A percentile compares a stretch with the other conserved stretches of the same genome.
These are phyloP conservation scores for Cyphomyrus plagiostoma DNA, from an alignment of 2,113 vertebrate species.

Conservation along the genomic window DNA sequence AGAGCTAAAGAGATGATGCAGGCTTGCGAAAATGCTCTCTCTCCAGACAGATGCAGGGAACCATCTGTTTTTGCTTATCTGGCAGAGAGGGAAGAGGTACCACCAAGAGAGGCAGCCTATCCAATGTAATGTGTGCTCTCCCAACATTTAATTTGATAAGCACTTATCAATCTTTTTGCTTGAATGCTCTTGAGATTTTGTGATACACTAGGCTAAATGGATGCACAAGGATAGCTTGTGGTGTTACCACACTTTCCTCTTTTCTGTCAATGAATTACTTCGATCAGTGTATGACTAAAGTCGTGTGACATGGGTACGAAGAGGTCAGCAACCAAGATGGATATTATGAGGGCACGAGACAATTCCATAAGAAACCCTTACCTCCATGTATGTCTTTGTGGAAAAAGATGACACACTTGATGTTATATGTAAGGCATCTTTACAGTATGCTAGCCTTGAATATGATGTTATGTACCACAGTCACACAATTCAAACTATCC, in stretches of 20 bases:
- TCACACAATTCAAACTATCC: background rate
- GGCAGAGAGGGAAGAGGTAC: background rate
- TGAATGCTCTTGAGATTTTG: background rate
- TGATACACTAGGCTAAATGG: background rate
- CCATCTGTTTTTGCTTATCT: constrained; percentile 46
- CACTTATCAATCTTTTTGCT: background rate
- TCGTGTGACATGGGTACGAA: background rate
- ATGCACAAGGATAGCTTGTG: background rate
- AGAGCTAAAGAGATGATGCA: constrained; percentile 43
- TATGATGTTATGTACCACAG: background rate
- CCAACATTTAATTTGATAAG: background rate
- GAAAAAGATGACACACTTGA: background rate
- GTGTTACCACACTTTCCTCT: background rate
- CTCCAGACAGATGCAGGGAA: constrained; percentile 36
- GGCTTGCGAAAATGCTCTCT: constrained; percentile 34
- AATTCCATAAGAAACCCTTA: background rate
- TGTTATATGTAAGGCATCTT: background rate
- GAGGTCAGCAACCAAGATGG: background rate
- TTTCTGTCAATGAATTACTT: background rate
- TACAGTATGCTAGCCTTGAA: background rate
- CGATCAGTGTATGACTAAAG: background rate
- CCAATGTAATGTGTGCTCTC: background rate
- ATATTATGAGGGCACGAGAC: background rate
- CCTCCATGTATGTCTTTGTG: background rate
- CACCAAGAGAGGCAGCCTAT: background rate